Conservation (phyloP, 2,888 invertebrate genomes). For the Sphaerophoria taeniata region DNA sequence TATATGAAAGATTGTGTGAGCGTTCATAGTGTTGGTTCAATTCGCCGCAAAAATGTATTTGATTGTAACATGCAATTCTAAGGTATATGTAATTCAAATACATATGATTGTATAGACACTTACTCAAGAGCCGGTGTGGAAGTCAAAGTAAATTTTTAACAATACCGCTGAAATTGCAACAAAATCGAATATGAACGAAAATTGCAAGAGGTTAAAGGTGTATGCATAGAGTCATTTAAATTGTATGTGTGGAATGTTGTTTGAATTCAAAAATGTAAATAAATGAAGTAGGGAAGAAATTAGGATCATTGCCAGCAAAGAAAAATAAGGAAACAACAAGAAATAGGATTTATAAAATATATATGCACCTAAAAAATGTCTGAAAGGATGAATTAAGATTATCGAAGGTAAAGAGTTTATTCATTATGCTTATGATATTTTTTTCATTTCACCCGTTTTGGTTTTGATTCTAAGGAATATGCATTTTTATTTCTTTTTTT, state of each 20-base stretch:
- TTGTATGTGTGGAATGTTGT: conserved; percentile 7
- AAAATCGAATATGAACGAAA: background rate
- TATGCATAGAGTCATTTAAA: background rate
- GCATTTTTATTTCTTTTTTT: no score
- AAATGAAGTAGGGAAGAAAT: background rate
- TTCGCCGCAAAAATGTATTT: conserved; percentile 9
- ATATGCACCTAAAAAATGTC: no score
- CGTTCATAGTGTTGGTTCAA: background rate
- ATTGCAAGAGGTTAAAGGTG: background rate
- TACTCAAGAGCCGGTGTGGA: conserved; percentile 12
- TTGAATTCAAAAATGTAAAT: conserved; percentile 14
- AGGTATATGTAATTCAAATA: background rate
- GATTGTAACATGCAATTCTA: background rate
- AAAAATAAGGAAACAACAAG: no score
- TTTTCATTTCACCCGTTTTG: no score
- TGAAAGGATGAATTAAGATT: no score
- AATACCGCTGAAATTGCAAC: conserved; percentile 13
- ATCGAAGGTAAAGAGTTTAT: no score
- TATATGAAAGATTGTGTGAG: background rate
- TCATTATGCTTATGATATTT: no score
- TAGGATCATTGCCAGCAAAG: background rate
- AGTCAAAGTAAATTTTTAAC: conserved; percentile 6
- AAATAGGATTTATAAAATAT: no score
- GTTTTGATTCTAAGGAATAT: no score
- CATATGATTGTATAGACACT: no score